A percentile compares a stretch with the other conserved stretches of the same genome.
Evolutionary conservation across 1,140 invertebrate species (phyloP).

Genomic region (Cyphomyrmex costatus): DNA sequence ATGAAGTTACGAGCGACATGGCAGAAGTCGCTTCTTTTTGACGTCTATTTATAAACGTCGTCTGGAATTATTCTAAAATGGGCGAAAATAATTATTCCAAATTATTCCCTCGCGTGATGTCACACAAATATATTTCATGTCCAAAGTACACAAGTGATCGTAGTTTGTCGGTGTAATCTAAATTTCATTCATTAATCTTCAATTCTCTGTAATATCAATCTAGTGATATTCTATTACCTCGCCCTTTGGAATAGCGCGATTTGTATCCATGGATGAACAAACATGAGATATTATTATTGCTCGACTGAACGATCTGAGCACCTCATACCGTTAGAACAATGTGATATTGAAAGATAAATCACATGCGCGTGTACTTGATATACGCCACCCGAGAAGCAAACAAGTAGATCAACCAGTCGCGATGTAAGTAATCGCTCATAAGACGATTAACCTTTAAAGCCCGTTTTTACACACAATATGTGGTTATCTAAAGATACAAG

Average conservation of each 20-base stretch:
- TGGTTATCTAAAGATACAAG: too few relatives aligned
- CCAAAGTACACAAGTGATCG: too few relatives aligned
- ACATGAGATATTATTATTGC: neutral
- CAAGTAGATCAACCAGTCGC: neutral
- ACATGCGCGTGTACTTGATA: neutral
- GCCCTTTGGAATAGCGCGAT: neutral
- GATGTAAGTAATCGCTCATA: constrained; percentile 6
- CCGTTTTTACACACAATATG: too few relatives aligned
- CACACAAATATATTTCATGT: neutral
- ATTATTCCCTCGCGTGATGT: neutral
- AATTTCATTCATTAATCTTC: neutral
- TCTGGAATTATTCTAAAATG: neutral
- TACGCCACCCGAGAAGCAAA: neutral
- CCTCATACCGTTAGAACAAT: constrained; percentile 29
- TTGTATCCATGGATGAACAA: neutral
- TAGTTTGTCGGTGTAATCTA: neutral
- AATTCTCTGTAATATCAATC: neutral
- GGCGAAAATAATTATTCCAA: neutral
- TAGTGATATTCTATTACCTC: neutral
- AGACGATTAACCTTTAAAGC: neutral
- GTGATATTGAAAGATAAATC: constrained; percentile 19
- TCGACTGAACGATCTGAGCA: neutral
- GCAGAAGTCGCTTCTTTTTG: neutral
- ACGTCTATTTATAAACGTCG: neutral
- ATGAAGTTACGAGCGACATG: constrained; percentile 11